Percentiles rank a stretch among this genome's conserved stretches.
Conservation (phyloP, 2,888 invertebrate species). For the Macaria liturata region DNA sequence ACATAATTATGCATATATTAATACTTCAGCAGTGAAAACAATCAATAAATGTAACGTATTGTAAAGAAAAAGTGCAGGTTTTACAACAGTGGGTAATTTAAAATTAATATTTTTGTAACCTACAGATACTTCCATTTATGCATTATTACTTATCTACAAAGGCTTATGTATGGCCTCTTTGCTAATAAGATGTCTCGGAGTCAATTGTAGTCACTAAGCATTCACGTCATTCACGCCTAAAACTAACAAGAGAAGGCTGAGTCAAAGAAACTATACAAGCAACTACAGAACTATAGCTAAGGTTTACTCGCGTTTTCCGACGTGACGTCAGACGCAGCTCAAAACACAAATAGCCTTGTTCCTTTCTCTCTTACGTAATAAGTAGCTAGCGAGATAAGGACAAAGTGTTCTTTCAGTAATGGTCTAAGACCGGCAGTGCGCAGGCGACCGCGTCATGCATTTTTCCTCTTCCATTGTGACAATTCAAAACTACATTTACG, state of each 20-base stretch:
- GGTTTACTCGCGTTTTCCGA: slow-evolving; percentile 55
- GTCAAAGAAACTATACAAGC: slow-evolving; percentile 1
- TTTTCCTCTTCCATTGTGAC: slow-evolving; percentile 49
- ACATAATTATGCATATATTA: too few species aligned
- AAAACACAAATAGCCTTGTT: slow-evolving; percentile 34
- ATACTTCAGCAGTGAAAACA: too few species aligned
- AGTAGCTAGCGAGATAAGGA: slow-evolving; percentile 23
- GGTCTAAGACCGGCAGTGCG: slow-evolving; percentile 38
- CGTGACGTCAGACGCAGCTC: slow-evolving; percentile 40
- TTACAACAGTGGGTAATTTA: too few species aligned
- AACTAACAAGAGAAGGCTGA: slow-evolving; percentile 34
- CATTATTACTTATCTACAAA: too few species aligned
- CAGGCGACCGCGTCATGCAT: slow-evolving; percentile 51
- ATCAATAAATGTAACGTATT: too few species aligned
- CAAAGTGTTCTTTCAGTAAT: slow-evolving; percentile 11
- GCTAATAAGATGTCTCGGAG: too few species aligned
- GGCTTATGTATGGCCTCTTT: too few species aligned
- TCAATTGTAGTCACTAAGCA: too few species aligned
- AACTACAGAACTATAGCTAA: neutral
- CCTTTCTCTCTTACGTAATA: slow-evolving; percentile 31
- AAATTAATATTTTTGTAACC: too few species aligned
- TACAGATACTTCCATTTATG: too few species aligned
- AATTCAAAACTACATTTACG: slow-evolving; percentile 37
- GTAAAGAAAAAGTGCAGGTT: too few species aligned
- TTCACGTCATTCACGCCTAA: slow-evolving; percentile 5